Base-by-base conservation (phyloP, 2,113 vertebrate genomes). In the Charadrius vociferus region DNA sequence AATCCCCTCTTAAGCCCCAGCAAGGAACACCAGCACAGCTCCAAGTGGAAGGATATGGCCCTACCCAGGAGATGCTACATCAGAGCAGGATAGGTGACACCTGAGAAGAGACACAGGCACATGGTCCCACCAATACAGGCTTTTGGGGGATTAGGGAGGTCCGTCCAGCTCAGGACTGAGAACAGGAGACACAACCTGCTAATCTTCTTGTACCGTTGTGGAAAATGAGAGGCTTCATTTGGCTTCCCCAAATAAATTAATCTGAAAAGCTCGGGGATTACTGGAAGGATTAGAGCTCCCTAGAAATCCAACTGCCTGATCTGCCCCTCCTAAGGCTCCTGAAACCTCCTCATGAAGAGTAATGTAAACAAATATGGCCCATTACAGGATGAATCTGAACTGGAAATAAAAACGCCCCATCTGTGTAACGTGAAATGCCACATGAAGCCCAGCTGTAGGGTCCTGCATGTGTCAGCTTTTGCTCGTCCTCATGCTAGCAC, bases 361-460 rank as follows among this genome's bases (percentile, higher is more conserved):
- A 49, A 71, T 23, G 50, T 17, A 32, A 61, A 36, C 32, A 71
- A 70, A 70, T 18, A 12, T 0, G 1, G 52, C 34, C 30, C 59
- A 45, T 59, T 62, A 61, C 2, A 34, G 81, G 34, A n/a, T 32
- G 15, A 78, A 70, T 26, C 50, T 62, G 65, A 53, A 37, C 37
- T 78, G 72, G 73, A 73, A 87, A 74, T 45, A 22, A 70, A 79
- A 91, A 43, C 3, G 1, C 3, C 13, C 9, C 4, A 10, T 23
- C 32, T 47, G 14, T 34, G 19, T 30, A 36, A 34, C 0, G 0
- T 18, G 45, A 70, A 83, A 77, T 23, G 19, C 19, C 6, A 0
- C 29, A 10, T 16, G 27, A 75, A 88, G n/a, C 55, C 49, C 58
- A 41, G 17, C 53, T 65, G 18, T 27, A 30, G 34, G 36, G 36